Evolutionary conservation across 2,888 invertebrate genomes (phyloP), one percentile per base, ranked within the genome.

Genomic region (Pimpla rufipes): DNA sequence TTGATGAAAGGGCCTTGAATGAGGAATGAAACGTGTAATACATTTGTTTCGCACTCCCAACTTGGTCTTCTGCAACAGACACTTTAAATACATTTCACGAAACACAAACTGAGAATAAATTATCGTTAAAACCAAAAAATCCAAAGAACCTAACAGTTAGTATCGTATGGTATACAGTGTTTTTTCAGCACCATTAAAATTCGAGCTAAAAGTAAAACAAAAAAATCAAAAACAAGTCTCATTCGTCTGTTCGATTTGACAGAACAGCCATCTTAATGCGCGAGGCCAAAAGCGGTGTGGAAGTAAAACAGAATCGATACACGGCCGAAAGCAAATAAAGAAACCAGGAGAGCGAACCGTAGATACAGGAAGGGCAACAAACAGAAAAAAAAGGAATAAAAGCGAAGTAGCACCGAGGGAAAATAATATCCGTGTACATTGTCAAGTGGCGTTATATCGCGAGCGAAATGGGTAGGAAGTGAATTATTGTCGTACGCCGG

Each of bases 401-500:
- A 77, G 47, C n/a, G 13, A 57, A 37, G 37, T 37, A 40, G 35
- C 11, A 37, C 62, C 55, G 59, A 76, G 70, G 75, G 79, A 83
- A 84, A 85, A 85, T 82, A 84, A 85, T 85, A 83, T 83, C 81
- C 79, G 85, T 89, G 89, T 88, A 89, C 87, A 89, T 89, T 88
- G 89, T 88, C 89, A 87, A 89, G 88, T 89, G 89, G 87, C 88
- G 87, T 89, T 88, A 86, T 90, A 90, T 90, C 88, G 90, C 86
- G 86, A 87, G 88, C 90, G 88, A 90, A 91, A 91, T 90, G 91
- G 91, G 85, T 88, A 87, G 90, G 90, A 91, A 90, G 90, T 91
- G 90, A 91, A 91, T 90, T 91, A 91, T 91, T 90, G 88, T 86
- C 86, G 86, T 87, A 87, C 71, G 66, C 73, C 73, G 77, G 80